A percentile compares a stretch with the other conserved stretches of the same genome.
Conservation (phyloP, 2,113 vertebrate species). For the Tylochromis polylepis region DNA sequence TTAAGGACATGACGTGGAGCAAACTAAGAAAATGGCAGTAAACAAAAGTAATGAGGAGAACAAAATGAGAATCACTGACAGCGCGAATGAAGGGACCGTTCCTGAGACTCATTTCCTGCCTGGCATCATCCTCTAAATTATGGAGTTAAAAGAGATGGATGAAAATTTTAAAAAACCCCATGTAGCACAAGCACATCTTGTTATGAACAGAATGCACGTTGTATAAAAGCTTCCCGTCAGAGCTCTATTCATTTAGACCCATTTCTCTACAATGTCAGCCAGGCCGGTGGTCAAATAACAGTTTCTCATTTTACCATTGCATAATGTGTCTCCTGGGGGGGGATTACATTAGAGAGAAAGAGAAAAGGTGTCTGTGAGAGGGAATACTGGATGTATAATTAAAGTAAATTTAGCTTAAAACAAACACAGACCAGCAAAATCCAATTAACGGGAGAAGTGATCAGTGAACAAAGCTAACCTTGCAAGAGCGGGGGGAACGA, state of each 20-base stretch:
- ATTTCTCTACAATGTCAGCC: neutral
- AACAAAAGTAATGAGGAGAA: neutral
- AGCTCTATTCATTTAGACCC: neutral
- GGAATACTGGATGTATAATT: neutral
- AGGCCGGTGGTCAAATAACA: neutral
- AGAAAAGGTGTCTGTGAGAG: neutral
- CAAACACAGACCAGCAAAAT: neutral
- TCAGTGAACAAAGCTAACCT: neutral
- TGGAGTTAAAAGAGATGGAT: neutral
- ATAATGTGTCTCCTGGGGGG: neutral
- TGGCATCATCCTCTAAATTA: neutral
- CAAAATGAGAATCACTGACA: neutral
- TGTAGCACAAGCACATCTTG: neutral
- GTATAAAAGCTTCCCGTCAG: neutral
- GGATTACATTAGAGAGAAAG: neutral
- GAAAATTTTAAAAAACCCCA: neutral
- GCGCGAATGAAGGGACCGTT: neutral
- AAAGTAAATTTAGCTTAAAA: neutral
- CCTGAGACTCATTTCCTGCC: neutral
- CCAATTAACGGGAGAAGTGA: conserved; percentile 14
- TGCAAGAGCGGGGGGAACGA: neutral
- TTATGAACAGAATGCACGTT: neutral
- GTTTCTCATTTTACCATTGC: neutral
- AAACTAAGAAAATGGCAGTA: neutral
- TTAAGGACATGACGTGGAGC: neutral